Percentiles rank a stretch among this genome's conserved stretches.
phyloP scores from a whole-genome alignment of 1,140 invertebrate genomes.

The Mizuhopecten yessoensis region DNA sequence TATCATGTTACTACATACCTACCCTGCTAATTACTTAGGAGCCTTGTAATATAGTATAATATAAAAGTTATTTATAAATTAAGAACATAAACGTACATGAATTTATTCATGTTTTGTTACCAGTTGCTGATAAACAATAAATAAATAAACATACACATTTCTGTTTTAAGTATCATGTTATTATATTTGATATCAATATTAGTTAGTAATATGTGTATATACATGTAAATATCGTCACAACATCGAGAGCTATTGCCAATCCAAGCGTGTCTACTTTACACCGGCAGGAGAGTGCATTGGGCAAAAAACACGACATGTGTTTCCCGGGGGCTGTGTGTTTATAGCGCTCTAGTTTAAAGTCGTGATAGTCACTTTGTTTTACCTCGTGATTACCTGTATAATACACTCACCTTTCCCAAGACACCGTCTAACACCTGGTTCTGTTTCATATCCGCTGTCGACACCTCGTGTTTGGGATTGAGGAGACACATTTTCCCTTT shows the following conservation, averaged over 20 bases:
- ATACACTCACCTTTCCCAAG: neutral
- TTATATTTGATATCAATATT: neutral
- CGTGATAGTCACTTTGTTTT: neutral
- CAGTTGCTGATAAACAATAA: no score
- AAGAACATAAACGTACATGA: neutral
- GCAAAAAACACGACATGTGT: neutral
- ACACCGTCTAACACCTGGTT: constrained; percentile 13
- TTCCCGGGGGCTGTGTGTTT: neutral
- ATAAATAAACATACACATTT: neutral
- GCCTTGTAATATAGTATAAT: neutral
- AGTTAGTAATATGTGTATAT: neutral
- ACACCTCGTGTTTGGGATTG: constrained; percentile 1
- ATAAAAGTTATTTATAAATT: neutral
- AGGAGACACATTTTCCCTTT: neutral
- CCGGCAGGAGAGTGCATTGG: neutral
- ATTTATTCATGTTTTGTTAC: no score
- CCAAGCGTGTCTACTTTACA: neutral
- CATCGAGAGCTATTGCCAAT: neutral
- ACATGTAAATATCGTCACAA: neutral
- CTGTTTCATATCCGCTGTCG: neutral
- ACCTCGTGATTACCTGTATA: neutral
- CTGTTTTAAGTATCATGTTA: neutral
- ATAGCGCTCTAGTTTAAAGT: neutral
- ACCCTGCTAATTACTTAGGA: neutral
- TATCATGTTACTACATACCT: neutral